These are phyloP conservation scores for Ochotona curzoniae DNA, from an alignment of 2,113 vertebrate species.

Conservation along the genomic window DNA sequence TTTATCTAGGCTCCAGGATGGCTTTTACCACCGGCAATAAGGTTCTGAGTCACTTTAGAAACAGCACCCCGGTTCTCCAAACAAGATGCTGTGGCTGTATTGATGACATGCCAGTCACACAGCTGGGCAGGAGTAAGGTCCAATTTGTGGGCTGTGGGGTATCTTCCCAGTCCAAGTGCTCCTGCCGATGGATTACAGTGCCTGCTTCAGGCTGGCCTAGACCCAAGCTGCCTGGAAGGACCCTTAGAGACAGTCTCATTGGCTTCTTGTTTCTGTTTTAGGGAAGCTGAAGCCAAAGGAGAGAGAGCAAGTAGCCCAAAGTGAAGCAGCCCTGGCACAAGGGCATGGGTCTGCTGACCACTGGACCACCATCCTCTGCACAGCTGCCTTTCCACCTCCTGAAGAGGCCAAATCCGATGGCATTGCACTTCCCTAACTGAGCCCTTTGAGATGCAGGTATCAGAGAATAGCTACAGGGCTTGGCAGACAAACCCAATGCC, in stretches of 20 bases:
- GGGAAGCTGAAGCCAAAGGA: constrained; percentile 39
- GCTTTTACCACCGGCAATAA: constrained; percentile 47
- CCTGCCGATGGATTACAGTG: constrained; percentile 50
- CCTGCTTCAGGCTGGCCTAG: constrained; percentile 44
- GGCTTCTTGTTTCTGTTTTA: background rate
- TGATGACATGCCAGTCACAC: constrained; percentile 72
- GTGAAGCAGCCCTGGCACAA: background rate
- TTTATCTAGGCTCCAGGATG: constrained; percentile 67
- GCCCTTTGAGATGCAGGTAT: background rate
- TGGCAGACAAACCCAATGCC: background rate
- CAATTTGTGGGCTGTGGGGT: constrained; percentile 60
- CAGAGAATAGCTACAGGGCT: background rate
- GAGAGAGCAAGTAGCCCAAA: background rate
- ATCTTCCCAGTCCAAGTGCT: constrained; percentile 62
- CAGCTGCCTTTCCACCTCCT: background rate
- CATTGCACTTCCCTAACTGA: background rate
- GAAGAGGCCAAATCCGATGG: background rate
- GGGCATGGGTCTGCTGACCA: background rate
- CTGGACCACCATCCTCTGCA: background rate
- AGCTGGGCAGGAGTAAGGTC: constrained; percentile 60
- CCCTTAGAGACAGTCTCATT: background rate
- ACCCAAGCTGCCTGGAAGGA: constrained; percentile 39
- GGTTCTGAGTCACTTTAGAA: constrained; percentile 13
- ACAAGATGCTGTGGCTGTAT: constrained; percentile 43
- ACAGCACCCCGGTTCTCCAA: constrained; percentile 14